Conservation (phyloP, 2,113 vertebrate species). For the Mormyrus iriodes region DNA sequence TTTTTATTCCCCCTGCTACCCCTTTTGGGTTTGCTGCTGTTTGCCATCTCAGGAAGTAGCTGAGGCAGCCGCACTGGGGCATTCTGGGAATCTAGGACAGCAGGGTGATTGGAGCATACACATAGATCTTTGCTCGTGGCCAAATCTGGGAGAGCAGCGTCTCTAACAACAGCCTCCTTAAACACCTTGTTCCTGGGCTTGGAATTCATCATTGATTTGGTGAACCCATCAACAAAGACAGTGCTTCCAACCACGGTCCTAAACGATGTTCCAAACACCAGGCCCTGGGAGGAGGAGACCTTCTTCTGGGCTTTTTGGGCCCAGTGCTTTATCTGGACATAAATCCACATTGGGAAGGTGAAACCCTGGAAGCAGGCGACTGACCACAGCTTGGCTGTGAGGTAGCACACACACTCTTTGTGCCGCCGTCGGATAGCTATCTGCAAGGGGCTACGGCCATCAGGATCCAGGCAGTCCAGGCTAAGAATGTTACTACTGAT, state of each 20-base stretch:
- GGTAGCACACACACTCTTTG: conserved; percentile 54
- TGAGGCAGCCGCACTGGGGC: conserved; percentile 35
- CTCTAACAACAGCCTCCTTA: conserved; percentile 27
- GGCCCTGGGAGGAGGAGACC: conserved; percentile 15
- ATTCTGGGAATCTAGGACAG: not conserved
- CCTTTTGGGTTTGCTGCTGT: conserved; percentile 16
- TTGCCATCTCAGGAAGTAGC: conserved; percentile 22
- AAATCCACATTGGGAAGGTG: conserved; percentile 57
- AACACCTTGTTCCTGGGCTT: conserved; percentile 37
- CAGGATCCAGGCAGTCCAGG: conserved; percentile 51
- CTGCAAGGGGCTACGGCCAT: conserved; percentile 49
- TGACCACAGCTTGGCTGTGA: conserved; percentile 60
- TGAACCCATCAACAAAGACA: conserved; percentile 63
- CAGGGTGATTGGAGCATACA: conserved; percentile 10
- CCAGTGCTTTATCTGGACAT: conserved; percentile 63
- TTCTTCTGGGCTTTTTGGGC: conserved; percentile 44
- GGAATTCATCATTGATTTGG: conserved; percentile 55
- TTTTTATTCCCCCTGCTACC: conserved; percentile 3
- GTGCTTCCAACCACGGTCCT: conserved; percentile 50
- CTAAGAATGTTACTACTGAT: conserved; percentile 50
- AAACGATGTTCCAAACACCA: conserved; percentile 17
- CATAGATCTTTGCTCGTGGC: conserved; percentile 9
- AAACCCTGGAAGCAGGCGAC: conserved; percentile 50
- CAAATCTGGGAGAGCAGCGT: conserved; percentile 25
- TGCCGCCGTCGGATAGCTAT: conserved; percentile 48